These are phyloP conservation scores for Eupithecia dodoneata DNA, from an alignment of 2,888 invertebrate species.

Conservation along the genomic window DNA sequence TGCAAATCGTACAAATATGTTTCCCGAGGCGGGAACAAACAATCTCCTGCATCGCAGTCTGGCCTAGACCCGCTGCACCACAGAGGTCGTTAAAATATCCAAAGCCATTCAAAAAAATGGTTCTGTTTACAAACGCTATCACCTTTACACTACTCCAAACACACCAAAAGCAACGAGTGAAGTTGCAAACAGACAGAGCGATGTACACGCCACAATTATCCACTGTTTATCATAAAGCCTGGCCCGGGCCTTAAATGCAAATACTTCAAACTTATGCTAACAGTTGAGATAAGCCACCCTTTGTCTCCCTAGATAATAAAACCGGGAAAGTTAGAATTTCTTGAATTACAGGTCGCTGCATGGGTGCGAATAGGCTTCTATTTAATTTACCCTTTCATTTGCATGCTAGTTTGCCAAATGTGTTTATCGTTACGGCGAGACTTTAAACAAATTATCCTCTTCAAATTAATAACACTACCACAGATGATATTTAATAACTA, in stretches of 20 bases:
- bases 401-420: conserved; percentile 11
- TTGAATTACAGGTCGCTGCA: conserved; percentile 43
- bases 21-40: no score
- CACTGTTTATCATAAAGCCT: conserved; percentile 60
- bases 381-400: conserved; percentile 24
- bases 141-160: conserved; percentile 22
- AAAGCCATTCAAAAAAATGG: no score
- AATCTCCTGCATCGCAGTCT: no score
- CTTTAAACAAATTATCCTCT: not conserved
- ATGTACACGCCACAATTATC: conserved; percentile 66
- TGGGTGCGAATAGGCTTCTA: conserved; percentile 30
- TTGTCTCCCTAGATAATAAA: conserved; percentile 54
- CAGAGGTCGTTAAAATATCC: no score
- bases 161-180: conserved; percentile 53
- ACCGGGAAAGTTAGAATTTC: conserved; percentile 44
- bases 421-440: not conserved
- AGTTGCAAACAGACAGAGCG: conserved; percentile 50
- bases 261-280: conserved; percentile 56
- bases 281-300: conserved; percentile 45
- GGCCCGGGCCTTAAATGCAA: conserved; percentile 66
- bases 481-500: not conserved
- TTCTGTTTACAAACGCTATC: conserved; percentile 14
- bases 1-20: no score
- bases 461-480: not conserved
- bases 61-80: not conserved